Evolutionary conservation across 2,888 invertebrate species (phyloP).

Genomic region (Pollenia labialis): DNA sequence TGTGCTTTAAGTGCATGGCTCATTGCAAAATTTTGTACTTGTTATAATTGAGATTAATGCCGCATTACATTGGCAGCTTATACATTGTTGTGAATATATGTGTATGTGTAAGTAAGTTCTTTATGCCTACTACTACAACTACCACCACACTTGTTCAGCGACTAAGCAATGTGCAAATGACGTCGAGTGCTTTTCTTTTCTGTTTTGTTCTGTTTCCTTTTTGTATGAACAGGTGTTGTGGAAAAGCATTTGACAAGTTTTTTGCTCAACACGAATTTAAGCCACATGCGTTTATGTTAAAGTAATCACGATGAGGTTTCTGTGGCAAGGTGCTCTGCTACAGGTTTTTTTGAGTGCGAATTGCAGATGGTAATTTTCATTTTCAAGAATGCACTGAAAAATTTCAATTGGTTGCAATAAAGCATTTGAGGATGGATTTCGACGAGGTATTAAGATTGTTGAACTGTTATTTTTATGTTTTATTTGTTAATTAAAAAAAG

Average conservation of each 20-base stretch:
- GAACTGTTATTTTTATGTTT: no score
- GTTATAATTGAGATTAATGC: conserved; percentile 75
- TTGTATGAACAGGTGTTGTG: conserved; percentile 69
- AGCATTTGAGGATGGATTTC: no score
- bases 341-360: background rate
- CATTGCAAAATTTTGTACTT: conserved; percentile 66
- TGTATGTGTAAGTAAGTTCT: background rate
- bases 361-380: background rate
- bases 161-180: conserved; percentile 11
- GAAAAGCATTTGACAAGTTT: conserved; percentile 74
- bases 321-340: conserved; percentile 41
- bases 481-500: no score
- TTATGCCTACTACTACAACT: no score
- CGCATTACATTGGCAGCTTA: conserved; percentile 66
- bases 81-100: conserved; percentile 29
- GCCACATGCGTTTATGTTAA: conserved; percentile 73
- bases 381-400: no score
- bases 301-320: conserved; percentile 69
- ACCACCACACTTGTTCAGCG: no score
- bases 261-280: conserved; percentile 63
- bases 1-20: conserved; percentile 60
- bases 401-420: no score
- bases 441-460: no score
- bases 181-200: conserved; percentile 8
- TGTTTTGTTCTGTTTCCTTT: no score